A percentile compares a stretch with the other conserved stretches of the same genome.
Conservation (phyloP, 2,888 invertebrate genomes). For the Deilephila porcellus region DNA sequence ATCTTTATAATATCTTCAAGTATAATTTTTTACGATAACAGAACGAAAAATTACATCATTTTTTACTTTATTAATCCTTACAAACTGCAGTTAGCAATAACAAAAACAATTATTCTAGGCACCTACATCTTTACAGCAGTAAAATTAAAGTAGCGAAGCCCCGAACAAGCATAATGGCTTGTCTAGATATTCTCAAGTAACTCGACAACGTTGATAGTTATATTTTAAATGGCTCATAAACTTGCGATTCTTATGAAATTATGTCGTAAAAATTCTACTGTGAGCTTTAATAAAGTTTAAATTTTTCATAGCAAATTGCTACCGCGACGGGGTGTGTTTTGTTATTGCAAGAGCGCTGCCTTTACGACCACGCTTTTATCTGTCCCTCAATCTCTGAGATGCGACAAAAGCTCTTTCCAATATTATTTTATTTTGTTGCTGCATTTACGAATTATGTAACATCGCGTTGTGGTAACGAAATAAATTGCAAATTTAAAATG, state of each 20-base stretch:
- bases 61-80: too few species aligned
- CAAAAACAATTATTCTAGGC: background rate
- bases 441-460: background rate
- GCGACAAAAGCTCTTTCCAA: slow-evolving; percentile 1
- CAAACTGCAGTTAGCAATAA: background rate
- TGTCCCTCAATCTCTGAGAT: slow-evolving; percentile 11
- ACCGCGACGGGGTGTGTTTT: slow-evolving; percentile 19
- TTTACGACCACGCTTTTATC: slow-evolving; percentile 23
- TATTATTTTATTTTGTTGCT: slow-evolving; percentile 1
- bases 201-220: slow-evolving; percentile 25
- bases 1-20: too few species aligned
- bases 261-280: slow-evolving; percentile 30
- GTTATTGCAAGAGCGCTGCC: slow-evolving; percentile 12
- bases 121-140: background rate
- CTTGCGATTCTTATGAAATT: slow-evolving; percentile 28
- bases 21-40: too few species aligned
- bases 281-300: slow-evolving; percentile 32
- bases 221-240: slow-evolving; percentile 30
- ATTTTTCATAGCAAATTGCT: slow-evolving; percentile 46
- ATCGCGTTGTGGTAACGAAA: background rate
- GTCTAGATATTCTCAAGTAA: slow-evolving; percentile 13
- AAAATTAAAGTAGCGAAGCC: background rate
- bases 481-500: background rate
- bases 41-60: too few species aligned
- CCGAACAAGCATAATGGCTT: background rate